A percentile compares a stretch with the other conserved stretches of the same genome.
Evolutionary conservation across 2,888 invertebrate species (phyloP).

Genomic region (Prosapia bicincta): DNA sequence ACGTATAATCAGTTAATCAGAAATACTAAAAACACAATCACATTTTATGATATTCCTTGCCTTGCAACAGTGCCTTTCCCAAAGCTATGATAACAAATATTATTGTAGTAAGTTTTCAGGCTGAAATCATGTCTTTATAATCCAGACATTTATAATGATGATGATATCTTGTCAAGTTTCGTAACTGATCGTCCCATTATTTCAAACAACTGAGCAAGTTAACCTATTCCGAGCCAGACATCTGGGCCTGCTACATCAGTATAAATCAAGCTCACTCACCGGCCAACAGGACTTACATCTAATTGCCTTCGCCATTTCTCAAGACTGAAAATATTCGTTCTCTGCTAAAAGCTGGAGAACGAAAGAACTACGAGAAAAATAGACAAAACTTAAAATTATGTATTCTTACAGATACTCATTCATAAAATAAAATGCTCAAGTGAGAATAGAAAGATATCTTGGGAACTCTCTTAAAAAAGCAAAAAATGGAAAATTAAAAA

Average conservation of each 20-base stretch:
- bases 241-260: too few relatives aligned
- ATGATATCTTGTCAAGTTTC: conserved; percentile 4
- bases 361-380: not conserved
- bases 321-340: not conserved
- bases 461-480: not conserved
- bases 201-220: not conserved
- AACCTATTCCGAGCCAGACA: too few relatives aligned
- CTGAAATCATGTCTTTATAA: conserved; percentile 36
- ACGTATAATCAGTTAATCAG: conserved; percentile 39
- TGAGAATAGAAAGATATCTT: not conserved
- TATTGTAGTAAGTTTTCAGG: conserved; percentile 39
- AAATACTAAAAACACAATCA: conserved; percentile 41
- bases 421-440: not conserved
- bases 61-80: conserved; percentile 37
- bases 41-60: conserved; percentile 43
- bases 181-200: too few relatives aligned
- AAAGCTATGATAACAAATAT: conserved; percentile 39
- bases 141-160: not conserved
- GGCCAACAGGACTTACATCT: too few relatives aligned
- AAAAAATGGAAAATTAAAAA: too few relatives aligned
- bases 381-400: conserved; percentile 16
- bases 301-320: not conserved
- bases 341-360: not conserved
- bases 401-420: conserved; percentile 3
- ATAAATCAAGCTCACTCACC: too few relatives aligned